Base-by-base conservation (phyloP, 2,113 vertebrate genomes). In the Mesoclemmys tuberculata region DNA sequence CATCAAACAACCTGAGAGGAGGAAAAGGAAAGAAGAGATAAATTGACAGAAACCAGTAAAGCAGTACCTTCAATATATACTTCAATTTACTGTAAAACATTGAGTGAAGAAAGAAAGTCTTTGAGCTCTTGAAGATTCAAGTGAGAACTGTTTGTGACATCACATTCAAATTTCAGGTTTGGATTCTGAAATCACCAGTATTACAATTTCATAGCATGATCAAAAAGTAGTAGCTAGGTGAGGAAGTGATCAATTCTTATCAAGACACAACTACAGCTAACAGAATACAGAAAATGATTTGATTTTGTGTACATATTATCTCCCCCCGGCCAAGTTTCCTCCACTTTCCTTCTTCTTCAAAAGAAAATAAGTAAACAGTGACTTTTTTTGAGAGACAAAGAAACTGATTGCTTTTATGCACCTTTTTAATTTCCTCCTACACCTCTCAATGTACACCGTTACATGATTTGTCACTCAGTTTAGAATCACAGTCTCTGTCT, bases 1-100 rank as follows among this genome's bases (percentile, higher is more conserved):
- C 99, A 93, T 99, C 99, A 94, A 99, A 99, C 96, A 99, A 98
- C 95, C 99, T 99, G 94, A 86, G 88, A 97, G 90, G 80, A 86
- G 81, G 96, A 96, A 97, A 97, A 91, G 80, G 56, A 90, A 93
- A 89, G 77, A 92, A 44, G 82, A 78, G 49, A 61, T 97, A 92
- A 98, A 71, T 8, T 93, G 21, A 78, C 16, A 55, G 41, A 61
- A 96, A 89, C 31, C 84, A 87, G 18, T 16, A 92, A 38, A 93
- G 24, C 49, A 5, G 5, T 16, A 92, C 41, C 18, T 46, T 81
- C 41, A 79, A 22, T 1, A 2, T 27, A 19, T 54, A 27, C 48
- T n/a, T 93, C 31, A 24, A 82, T 89, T 91, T 83, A 91, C 79
- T 64, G 31, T 4, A 77, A 2, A 51, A 56, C 1, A 78, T 0